Evolutionary conservation across 2,888 invertebrate species (phyloP).

Genomic region (Microdon myrmicae): DNA sequence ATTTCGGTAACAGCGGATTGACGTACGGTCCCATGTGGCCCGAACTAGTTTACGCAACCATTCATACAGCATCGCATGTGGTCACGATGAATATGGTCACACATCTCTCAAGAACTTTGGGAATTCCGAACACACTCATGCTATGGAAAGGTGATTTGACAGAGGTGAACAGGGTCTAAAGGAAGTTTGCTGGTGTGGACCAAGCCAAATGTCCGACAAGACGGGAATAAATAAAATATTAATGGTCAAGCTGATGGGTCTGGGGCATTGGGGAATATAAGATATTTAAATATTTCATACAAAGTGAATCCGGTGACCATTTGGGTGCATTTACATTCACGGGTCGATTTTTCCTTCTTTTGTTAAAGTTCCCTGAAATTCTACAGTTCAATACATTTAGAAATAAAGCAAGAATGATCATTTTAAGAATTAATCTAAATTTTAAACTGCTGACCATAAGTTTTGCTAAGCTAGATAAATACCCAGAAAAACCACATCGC

Average conservation of each 20-base stretch:
- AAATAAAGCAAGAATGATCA: neutral
- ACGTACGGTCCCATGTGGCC: slow-evolving; percentile 59
- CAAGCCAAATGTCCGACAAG: slow-evolving; percentile 28
- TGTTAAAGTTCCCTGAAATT: neutral
- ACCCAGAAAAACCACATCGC: slow-evolving; percentile 17
- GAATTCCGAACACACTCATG: slow-evolving; percentile 19
- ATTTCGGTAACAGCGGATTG: slow-evolving; percentile 53
- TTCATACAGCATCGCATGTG: slow-evolving; percentile 35
- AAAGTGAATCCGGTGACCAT: neutral
- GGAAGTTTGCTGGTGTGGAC: slow-evolving; percentile 20
- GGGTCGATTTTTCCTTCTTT: too few relatives aligned
- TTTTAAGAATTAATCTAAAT: neutral
- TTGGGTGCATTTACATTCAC: slow-evolving; percentile 2
- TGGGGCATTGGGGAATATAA: slow-evolving; percentile 36
- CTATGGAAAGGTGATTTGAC: slow-evolving; percentile 31
- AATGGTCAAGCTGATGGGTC: slow-evolving; percentile 54
- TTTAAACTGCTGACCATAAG: neutral
- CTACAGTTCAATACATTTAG: neutral
- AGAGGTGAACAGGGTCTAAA: slow-evolving; percentile 28
- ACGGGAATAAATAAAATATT: slow-evolving; percentile 52
- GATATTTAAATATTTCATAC: slow-evolving; percentile 43
- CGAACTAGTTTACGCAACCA: slow-evolving; percentile 44
- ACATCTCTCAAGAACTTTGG: slow-evolving; percentile 38
- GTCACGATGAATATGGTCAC: slow-evolving; percentile 17
- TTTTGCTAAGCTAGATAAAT: neutral